Base-by-base conservation (phyloP, 92 coral and sea anemone genomes). In the Actinostola sp. region DNA sequence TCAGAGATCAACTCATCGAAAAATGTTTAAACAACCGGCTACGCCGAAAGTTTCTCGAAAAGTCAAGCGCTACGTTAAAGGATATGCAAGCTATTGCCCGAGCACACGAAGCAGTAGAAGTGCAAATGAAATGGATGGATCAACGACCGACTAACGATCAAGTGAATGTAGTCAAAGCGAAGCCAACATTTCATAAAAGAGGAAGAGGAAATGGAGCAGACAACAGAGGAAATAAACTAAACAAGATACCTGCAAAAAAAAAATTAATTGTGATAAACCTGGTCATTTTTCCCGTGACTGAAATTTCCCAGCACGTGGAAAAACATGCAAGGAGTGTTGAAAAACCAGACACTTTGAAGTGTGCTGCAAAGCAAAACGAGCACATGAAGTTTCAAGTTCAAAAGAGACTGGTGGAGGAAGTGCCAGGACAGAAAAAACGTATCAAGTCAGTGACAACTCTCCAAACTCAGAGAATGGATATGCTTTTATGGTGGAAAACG, bases 1-100 rank as follows among this genome's bases (percentile, higher is more conserved):
- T 87, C 28, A 30, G 89, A 56, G 89, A 89, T 62, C 87, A 89
- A 61, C 45, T 84, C 21, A 89, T 80, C 41, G 90, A 84, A 54
- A 84, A 56, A 53, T 89, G 90, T 67, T 49, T 57, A 27, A 68
- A 70, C 42, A 43, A 72, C 13, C 55, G 44, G 15, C 73, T 85
- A 17, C 64, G 93, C 14, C 63, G 77, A 19, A 88, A 83, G 38
- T 78, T 88, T 17, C 67, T 89, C 33, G 87, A 88, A 71, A 75
- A 70, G 65, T 46, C 72, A 12, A 60, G 72, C 21, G 81, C 77
- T 66, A 41, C 35, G 9, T 35, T 77, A 34, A 39, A 44, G 51
- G 92, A 68, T 29, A 36, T 87, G 29, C 79, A 76, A 54, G 88
- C 84, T 33, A 36, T 66, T 41, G 94, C 89, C 25, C 56, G 77